A percentile compares a stretch with the other conserved stretches of the same genome.
These are phyloP conservation scores for Lysandra coridon DNA, from an alignment of 2,888 invertebrate species.

Conservation along the genomic window DNA sequence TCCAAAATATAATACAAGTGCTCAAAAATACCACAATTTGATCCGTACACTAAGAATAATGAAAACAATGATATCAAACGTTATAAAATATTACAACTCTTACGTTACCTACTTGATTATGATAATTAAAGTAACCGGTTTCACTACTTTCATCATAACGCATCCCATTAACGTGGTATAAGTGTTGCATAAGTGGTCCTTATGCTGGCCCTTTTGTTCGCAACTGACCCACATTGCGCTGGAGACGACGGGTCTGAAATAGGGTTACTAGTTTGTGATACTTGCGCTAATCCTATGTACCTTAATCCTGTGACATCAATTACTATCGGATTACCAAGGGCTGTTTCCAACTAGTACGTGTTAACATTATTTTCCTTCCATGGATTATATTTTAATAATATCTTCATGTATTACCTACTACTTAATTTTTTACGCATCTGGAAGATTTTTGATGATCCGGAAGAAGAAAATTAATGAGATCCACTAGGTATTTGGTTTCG, in stretches of 20 bases:
- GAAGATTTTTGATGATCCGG: not conserved
- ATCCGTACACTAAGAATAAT: not conserved
- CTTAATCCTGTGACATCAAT: not conserved
- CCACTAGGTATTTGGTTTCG: not conserved
- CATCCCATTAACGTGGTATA: slow-evolving; percentile 7
- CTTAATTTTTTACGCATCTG: too few species aligned
- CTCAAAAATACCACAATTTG: not conserved
- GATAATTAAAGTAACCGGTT: slow-evolving; percentile 14
- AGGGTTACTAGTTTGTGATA: slow-evolving; percentile 43
- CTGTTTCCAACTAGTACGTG: not conserved
- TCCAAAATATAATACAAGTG: not conserved
- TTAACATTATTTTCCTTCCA: not conserved
- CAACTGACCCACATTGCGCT: slow-evolving; percentile 67
- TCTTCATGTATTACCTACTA: too few species aligned
- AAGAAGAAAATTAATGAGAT: not conserved
- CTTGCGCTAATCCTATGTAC: slow-evolving; percentile 28
- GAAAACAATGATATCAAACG: not conserved
- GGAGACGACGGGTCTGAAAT: slow-evolving; percentile 46
- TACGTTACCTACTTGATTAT: slow-evolving; percentile 22
- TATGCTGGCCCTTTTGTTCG: slow-evolving; percentile 60
- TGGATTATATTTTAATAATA: too few species aligned
- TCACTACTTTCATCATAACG: not conserved
- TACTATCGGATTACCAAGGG: not conserved
- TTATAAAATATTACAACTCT: slow-evolving; percentile 3
- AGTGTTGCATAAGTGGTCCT: slow-evolving; percentile 44